Percentiles rank a stretch among this genome's conserved stretches.
These are phyloP conservation scores for Cydia strobilella DNA, from an alignment of 1,140 invertebrate genomes.

Conservation along the genomic window DNA sequence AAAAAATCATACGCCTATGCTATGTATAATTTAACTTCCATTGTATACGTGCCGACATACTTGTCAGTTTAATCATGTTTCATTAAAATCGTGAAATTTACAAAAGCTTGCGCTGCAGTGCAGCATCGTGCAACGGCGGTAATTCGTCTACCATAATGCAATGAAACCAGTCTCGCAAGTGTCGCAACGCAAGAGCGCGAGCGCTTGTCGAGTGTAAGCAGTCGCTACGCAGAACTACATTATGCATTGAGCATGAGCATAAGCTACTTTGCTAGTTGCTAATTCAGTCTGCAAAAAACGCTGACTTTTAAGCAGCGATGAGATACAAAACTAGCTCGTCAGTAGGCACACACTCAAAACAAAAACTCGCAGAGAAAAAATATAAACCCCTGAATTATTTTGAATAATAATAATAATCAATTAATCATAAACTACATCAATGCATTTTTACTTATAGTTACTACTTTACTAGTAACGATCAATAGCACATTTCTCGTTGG, in stretches of 20 bases:
- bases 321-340: background rate
- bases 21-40: background rate
- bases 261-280: background rate
- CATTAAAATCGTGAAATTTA: background rate
- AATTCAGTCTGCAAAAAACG: background rate
- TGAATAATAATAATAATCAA: too few relatives aligned
- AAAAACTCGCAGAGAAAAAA: too few relatives aligned
- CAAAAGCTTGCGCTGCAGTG: background rate
- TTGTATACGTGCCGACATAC: background rate
- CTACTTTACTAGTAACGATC: too few relatives aligned
- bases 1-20: background rate
- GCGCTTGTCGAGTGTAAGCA: slow-evolving; percentile 7
- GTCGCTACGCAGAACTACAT: slow-evolving; percentile 1
- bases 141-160: slow-evolving; percentile 9
- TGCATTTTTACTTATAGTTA: too few relatives aligned
- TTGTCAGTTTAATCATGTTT: background rate
- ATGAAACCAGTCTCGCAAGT: background rate
- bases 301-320: background rate
- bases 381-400: too few relatives aligned
- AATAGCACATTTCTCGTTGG: too few relatives aligned
- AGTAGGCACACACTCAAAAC: too few relatives aligned
- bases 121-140: background rate
- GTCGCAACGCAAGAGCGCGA: too few relatives aligned
- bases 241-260: background rate
- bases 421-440: too few relatives aligned